phyloP scores from a whole-genome alignment of 2,113 vertebrate genomes.

The Hydrochoerus hydrochaeris region DNA sequence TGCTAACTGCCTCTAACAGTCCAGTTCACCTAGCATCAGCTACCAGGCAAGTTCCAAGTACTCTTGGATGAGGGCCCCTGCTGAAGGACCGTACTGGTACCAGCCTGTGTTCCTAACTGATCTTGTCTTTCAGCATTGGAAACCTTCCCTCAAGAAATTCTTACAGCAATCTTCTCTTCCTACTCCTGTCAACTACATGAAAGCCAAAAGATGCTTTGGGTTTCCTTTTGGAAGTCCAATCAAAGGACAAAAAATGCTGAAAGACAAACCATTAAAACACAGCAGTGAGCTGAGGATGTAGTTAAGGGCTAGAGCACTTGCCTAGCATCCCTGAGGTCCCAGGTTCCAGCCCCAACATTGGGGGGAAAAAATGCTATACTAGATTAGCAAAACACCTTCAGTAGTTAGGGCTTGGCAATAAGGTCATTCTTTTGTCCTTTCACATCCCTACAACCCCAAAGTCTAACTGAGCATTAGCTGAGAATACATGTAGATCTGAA shows the following conservation, averaged over 20 bases:
- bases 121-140: neutral
- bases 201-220: neutral
- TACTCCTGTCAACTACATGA: neutral
- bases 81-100: rapidly evolving
- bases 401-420: neutral
- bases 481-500: neutral
- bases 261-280: neutral
- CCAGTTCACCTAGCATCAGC: neutral
- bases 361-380: neutral
- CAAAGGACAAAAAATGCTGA: neutral
- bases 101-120: neutral
- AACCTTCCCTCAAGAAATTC: neutral
- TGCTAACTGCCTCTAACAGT: neutral
- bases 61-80: neutral
- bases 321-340: no score
- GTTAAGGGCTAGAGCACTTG: neutral
- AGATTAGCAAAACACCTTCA: neutral
- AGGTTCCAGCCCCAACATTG: neutral
- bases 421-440: neutral
- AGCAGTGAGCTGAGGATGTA: neutral
- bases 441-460: neutral
- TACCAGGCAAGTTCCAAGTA: neutral
- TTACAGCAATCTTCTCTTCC: neutral
- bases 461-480: neutral
- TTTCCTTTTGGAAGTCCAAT: neutral